Conservation (phyloP, 2,797 vertebrate species). For the Manis javanica region DNA sequence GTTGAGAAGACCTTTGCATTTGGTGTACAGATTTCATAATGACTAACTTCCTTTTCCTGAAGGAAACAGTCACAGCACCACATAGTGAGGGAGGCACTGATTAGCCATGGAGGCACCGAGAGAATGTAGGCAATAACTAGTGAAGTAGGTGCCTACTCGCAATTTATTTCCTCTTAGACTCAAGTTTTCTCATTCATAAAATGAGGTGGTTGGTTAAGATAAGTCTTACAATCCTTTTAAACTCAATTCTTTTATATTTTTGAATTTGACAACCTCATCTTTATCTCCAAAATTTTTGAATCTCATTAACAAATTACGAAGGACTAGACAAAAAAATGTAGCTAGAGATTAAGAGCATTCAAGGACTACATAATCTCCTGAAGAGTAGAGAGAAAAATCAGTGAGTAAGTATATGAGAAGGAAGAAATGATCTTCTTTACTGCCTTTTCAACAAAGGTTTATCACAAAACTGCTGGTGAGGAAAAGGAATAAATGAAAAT, state of each 20-base stretch:
- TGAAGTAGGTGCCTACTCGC: neutral
- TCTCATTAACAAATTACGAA: neutral
- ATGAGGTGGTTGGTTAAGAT: neutral
- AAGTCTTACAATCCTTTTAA: neutral
- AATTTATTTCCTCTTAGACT: neutral
- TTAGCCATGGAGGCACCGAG: neutral
- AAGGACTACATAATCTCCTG: neutral
- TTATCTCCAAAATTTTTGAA: neutral
- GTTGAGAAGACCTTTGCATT: neutral
- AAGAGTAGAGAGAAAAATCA: neutral
- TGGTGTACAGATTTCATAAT: neutral
- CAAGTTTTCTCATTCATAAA: neutral
- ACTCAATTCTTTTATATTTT: neutral
- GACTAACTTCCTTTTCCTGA: neutral
- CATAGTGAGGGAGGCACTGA: neutral
- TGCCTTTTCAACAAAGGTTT: neutral
- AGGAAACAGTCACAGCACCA: neutral
- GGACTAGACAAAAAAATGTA: neutral
- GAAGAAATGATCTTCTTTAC: neutral
- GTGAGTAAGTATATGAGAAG: neutral
- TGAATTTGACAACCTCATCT: neutral
- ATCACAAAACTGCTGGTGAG: neutral
- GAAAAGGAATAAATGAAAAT: neutral
- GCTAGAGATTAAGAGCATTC: neutral
- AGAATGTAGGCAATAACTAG: neutral